Conservation (phyloP, 2,113 vertebrate species). For the Notothenia coriiceps region DNA sequence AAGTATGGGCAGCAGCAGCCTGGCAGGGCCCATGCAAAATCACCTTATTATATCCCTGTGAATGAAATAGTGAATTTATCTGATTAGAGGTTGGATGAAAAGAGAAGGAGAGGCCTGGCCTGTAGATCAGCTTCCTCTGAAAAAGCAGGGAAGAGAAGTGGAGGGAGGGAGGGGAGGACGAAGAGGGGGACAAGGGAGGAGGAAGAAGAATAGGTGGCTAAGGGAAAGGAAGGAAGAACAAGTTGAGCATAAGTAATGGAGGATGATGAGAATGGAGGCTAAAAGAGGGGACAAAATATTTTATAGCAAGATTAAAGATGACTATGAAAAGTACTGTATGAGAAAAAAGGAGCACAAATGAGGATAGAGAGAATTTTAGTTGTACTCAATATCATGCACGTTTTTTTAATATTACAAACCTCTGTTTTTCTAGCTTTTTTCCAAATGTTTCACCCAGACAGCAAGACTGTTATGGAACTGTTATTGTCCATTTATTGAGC, state of each 20-base stretch:
- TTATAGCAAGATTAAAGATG: neutral
- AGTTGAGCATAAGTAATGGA: neutral
- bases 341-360: too few relatives aligned
- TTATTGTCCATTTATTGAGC: neutral
- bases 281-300: neutral
- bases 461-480: neutral
- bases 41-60: slow-evolving; percentile 81
- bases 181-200: neutral
- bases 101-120: slow-evolving; percentile 46
- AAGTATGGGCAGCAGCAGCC: slow-evolving; percentile 35
- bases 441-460: neutral
- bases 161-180: neutral
- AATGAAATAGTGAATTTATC: slow-evolving; percentile 79
- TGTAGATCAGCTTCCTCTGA: slow-evolving; percentile 48
- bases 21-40: slow-evolving; percentile 74
- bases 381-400: too few relatives aligned
- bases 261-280: neutral
- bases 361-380: too few relatives aligned
- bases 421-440: too few relatives aligned
- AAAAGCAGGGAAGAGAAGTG: slow-evolving; percentile 12
- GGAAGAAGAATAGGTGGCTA: neutral
- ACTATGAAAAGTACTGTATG: too few relatives aligned
- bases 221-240: neutral
- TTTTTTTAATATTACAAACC: too few relatives aligned
- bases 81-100: slow-evolving; percentile 75